These are phyloP conservation scores for Bellardia bayeri DNA, from an alignment of 2,888 invertebrate genomes.

Conservation along the genomic window DNA sequence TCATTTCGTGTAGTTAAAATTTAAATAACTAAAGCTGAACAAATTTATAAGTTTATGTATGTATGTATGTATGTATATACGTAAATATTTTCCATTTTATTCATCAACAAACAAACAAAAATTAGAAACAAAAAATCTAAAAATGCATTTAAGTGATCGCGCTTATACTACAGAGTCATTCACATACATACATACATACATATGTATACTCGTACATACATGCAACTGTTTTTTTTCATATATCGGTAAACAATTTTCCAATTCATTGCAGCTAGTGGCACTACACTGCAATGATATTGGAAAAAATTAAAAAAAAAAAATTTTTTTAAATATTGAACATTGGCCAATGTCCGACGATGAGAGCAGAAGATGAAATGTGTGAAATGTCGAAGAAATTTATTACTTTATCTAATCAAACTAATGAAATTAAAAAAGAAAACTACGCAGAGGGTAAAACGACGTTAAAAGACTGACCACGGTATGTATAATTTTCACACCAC, in stretches of 20 bases:
- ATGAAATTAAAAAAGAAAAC: too few relatives aligned
- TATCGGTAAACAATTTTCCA: conserved; percentile 72
- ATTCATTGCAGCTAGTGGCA: conserved; percentile 64
- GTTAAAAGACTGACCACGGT: too few relatives aligned
- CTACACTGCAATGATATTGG: conserved; percentile 56
- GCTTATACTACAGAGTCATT: background rate
- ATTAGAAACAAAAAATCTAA: background rate
- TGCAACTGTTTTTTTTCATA: conserved; percentile 56
- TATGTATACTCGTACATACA: conserved; percentile 7
- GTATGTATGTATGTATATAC: background rate
- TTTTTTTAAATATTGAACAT: conserved; percentile 23
- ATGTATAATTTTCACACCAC: too few relatives aligned
- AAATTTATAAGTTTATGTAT: background rate
- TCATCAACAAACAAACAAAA: background rate
- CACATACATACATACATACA: too few relatives aligned
- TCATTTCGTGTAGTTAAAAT: background rate
- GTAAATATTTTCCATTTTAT: background rate
- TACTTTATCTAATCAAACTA: too few relatives aligned
- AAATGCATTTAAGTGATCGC: conserved; percentile 23
- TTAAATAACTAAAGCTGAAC: conserved; percentile 9
- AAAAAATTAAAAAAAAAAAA: background rate
- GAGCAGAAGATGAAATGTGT: background rate
- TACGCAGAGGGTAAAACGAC: too few relatives aligned
- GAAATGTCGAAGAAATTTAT: background rate
- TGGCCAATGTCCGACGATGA: background rate